Base-by-base conservation (phyloP, 2,888 invertebrate species). In the Ornithoptera alexandrae region DNA sequence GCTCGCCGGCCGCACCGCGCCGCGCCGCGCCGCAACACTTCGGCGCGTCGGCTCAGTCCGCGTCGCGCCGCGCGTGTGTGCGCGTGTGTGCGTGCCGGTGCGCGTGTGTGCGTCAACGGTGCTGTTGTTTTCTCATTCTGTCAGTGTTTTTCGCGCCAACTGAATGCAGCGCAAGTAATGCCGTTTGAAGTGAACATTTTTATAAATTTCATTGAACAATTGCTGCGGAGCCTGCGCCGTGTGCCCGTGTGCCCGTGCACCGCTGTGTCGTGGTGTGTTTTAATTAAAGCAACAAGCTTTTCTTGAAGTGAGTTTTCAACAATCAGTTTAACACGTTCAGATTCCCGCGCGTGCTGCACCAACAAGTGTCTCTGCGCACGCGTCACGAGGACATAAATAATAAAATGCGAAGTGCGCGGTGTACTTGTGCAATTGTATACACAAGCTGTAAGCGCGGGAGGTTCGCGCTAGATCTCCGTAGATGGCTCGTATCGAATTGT, bases 401-500 rank as follows among this genome's bases (percentile, higher is more conserved):
- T 59, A 67, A 69, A 59, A 22, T 8, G 18, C 39, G 30, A 62
- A 39, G 22, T 68, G 61, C 56, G 66, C 58, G 63, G 30, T 50
- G 70, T 58, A 70, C 58, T 65, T 68, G 72, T 64, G 72, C 70
- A 72, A 73, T 65, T 74, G 72, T 74, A 65, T 74, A 71, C 65
- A 65, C 68, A 74, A 69, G 72, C 75, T 62, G 75, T 84, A 81
- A 73, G 71, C 67, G 75, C 74, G 82, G 82, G 80, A 81, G 80
- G 76, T 75, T 73, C 70, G 71, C 46, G 71, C 72, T 74, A 7
- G 10, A 73, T 71, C 72, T 72, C 81, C 80, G 71, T 81, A 81
- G 74, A 81, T 62, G 86, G 85, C 63, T 68, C 77, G 86, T 85
- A 87, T 84, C 84, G 85, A 86, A 79, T 79, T 75, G 79, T 76